phyloP scores from a whole-genome alignment of 1,140 invertebrate genomes.

The Nasonia giraulti region DNA sequence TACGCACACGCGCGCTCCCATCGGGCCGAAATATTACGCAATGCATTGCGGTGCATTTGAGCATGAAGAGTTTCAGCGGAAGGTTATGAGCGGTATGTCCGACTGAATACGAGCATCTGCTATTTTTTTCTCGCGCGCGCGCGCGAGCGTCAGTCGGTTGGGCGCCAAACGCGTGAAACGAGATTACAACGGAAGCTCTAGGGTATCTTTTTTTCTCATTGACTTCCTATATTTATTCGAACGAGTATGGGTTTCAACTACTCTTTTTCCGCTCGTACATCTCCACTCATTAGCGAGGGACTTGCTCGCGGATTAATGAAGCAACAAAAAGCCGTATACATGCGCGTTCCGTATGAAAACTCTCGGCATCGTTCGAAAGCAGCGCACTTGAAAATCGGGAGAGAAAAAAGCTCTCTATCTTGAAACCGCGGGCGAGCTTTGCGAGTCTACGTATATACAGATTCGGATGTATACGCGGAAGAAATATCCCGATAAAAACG shows the following conservation, averaged over 20 bases:
- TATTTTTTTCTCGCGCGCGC: neutral
- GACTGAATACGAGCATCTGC: constrained; percentile 2
- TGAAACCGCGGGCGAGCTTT: too few species aligned
- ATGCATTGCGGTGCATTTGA: neutral
- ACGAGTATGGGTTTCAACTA: too few species aligned
- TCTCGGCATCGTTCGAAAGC: neutral
- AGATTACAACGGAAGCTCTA: neutral
- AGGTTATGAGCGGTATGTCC: neutral
- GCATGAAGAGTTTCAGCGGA: neutral
- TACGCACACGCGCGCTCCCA: too few species aligned
- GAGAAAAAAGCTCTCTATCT: neutral
- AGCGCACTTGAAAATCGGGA: too few species aligned
- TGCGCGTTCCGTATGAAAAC: neutral
- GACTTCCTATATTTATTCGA: too few species aligned
- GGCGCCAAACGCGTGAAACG: neutral
- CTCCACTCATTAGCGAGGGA: too few species aligned
- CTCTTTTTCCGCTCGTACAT: too few species aligned
- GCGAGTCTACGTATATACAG: too few species aligned
- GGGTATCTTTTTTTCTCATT: too few species aligned
- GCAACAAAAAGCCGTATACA: too few species aligned
- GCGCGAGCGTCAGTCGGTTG: neutral
- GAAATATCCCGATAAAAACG: neutral
- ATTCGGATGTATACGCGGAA: neutral
- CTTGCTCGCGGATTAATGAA: neutral
- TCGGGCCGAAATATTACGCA: neutral